phyloP scores from a whole-genome alignment of 2,888 invertebrate genomes.

The Meta bourneti region DNA sequence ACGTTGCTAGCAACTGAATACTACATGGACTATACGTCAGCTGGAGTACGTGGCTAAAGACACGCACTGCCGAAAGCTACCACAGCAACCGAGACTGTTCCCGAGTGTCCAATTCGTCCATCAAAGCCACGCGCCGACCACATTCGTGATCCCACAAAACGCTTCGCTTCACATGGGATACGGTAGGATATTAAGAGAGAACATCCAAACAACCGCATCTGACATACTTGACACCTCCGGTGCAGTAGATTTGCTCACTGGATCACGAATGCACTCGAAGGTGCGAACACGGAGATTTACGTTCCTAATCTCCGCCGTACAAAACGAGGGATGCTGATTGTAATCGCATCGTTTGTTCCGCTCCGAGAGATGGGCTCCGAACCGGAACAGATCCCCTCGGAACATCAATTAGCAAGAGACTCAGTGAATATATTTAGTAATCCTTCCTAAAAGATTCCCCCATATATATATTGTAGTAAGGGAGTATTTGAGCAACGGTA shows the following conservation, averaged over 20 bases:
- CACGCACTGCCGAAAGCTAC: too few relatives aligned
- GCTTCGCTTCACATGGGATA: conserved; percentile 10
- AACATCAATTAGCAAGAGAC: too few relatives aligned
- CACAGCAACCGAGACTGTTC: too few relatives aligned
- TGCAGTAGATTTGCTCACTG: conserved; percentile 7
- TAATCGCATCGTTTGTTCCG: neutral
- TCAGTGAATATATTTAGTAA: too few relatives aligned
- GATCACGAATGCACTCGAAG: conserved; percentile 7
- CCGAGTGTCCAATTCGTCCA: too few relatives aligned
- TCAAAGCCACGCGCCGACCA: neutral
- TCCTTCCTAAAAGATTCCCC: too few relatives aligned
- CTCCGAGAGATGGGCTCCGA: neutral
- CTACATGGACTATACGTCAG: too few relatives aligned
- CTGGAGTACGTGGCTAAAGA: too few relatives aligned
- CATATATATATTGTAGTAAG: too few relatives aligned
- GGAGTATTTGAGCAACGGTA: too few relatives aligned
- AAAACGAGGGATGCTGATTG: neutral
- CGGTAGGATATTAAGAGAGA: neutral
- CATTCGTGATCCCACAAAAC: neutral
- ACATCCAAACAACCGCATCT: neutral
- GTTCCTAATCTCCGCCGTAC: conserved; percentile 17
- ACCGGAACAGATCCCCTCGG: neutral
- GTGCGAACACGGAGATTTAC: conserved; percentile 3
- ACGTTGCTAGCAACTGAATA: too few relatives aligned
- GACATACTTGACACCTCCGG: neutral